Percentiles rank a stretch among this genome's conserved stretches.
These are phyloP conservation scores for Chiridota heheva DNA, from an alignment of 35 echinoderm and acorn worm species.

Conservation along the genomic window DNA sequence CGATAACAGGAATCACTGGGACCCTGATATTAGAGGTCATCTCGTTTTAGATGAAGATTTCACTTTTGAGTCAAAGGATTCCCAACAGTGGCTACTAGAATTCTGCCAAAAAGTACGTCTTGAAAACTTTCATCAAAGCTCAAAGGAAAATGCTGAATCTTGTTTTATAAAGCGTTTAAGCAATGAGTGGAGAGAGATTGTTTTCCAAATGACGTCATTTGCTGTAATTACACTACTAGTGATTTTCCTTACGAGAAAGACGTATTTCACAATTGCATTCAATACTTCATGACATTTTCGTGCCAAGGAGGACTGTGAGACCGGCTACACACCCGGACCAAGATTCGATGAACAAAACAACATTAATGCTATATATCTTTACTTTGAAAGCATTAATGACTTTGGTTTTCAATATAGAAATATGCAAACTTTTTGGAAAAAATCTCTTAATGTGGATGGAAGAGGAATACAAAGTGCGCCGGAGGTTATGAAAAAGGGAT, in stretches of 20 bases:
- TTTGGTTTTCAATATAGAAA: constrained; percentile 7
- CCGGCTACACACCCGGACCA: constrained; percentile 3
- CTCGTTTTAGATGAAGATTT: constrained; percentile 25
- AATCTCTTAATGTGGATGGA: not conserved
- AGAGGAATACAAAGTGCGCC: constrained; percentile 39
- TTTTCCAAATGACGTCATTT: not conserved
- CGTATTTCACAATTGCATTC: constrained; percentile 12
- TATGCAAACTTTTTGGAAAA: constrained; percentile 15
- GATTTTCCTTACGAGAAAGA: not conserved
- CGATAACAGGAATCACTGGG: constrained; percentile 1
- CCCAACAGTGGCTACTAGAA: constrained; percentile 44
- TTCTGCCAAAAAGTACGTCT: constrained; percentile 60
- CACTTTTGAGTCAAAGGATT: not conserved
- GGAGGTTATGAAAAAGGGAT: not conserved
- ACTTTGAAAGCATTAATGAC: not conserved
- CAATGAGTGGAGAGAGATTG: constrained; percentile 10
- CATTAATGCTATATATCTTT: not conserved
- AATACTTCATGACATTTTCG: not conserved
- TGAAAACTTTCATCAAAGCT: constrained; percentile 42
- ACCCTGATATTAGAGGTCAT: constrained; percentile 1
- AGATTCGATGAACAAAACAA: not conserved
- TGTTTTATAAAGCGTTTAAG: constrained; percentile 57
- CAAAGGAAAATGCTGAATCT: not conserved
- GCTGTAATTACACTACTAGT: not conserved
- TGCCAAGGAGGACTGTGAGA: not conserved